These are phyloP conservation scores for Pemphigus obesinymphae DNA, from an alignment of 1,140 invertebrate genomes.

Conservation along the genomic window DNA sequence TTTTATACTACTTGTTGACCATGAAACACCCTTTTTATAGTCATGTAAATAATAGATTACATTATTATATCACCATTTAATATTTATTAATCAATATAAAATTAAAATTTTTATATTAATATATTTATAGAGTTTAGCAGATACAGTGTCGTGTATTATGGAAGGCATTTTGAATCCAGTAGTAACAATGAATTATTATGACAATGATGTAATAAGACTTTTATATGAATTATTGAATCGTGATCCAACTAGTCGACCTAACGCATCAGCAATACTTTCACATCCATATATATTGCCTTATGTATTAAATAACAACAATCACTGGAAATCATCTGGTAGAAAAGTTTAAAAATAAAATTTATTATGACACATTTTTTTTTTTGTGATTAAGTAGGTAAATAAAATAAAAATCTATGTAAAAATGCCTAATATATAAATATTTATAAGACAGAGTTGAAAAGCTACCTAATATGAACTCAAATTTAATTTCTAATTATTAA, in stretches of 20 bases:
- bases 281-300: constrained; percentile 41
- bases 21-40: constrained; percentile 59
- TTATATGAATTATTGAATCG: constrained; percentile 36
- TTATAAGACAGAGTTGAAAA: not conserved
- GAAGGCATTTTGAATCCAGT: constrained; percentile 34
- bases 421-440: not conserved
- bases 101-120: too few species aligned
- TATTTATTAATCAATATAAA: not conserved
- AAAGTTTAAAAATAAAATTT: not conserved
- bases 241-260: constrained; percentile 42
- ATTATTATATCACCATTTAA: not conserved
- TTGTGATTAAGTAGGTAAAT: not conserved
- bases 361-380: not conserved
- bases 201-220: constrained; percentile 36
- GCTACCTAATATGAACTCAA: not conserved
- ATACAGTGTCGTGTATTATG: constrained; percentile 40
- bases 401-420: too few species aligned
- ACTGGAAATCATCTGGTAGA: constrained; percentile 20
- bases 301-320: constrained; percentile 14
- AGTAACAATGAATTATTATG: constrained; percentile 21
- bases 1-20: constrained; percentile 71
- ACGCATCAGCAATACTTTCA: constrained; percentile 33
- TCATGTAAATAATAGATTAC: not conserved
- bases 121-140: constrained; percentile 43
- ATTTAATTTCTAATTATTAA: not conserved